Percentiles rank a stretch among this genome's conserved stretches.
Evolutionary conservation across 2,888 invertebrate species (phyloP).

Genomic region (Drosophila differens): DNA sequence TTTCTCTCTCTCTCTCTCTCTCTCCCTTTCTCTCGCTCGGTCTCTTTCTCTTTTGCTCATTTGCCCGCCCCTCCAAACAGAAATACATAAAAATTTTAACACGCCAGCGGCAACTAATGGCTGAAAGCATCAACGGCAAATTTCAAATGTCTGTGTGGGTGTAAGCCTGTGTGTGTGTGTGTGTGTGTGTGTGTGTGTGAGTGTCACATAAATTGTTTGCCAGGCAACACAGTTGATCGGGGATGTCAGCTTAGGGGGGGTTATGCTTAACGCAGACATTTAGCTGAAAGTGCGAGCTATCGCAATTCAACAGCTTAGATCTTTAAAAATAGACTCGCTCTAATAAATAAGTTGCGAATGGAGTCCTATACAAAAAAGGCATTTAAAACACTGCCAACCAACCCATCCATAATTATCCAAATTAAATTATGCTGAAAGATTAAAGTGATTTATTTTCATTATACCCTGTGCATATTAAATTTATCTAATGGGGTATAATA

Average conservation of each 20-base stretch:
- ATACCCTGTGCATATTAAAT: constrained; percentile 14
- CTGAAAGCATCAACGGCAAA: constrained; percentile 43
- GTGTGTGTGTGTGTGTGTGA: background rate
- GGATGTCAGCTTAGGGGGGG: background rate
- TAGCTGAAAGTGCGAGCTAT: constrained; percentile 16
- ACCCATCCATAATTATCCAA: constrained; percentile 61
- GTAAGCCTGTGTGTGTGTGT: background rate
- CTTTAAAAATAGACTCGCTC: constrained; percentile 46
- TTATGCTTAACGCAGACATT: constrained; percentile 28
- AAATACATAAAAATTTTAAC: constrained; percentile 35
- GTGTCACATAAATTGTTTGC: constrained; percentile 47
- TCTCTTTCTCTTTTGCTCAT: background rate
- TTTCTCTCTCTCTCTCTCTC: background rate
- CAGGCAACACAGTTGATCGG: constrained; percentile 25
- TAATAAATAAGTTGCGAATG: constrained; percentile 54
- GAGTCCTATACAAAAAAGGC: constrained; percentile 35
- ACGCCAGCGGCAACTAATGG: constrained; percentile 37
- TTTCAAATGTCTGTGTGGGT: constrained; percentile 16
- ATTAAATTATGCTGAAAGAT: constrained; percentile 71
- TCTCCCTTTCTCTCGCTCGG: background rate
- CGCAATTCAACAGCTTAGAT: constrained; percentile 26
- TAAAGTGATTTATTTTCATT: constrained; percentile 61
- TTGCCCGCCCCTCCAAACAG: background rate
- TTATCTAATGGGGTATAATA: constrained; percentile 24
- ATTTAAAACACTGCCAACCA: constrained; percentile 53